Evolutionary conservation across 2,113 vertebrate species (phyloP), one percentile per base, ranked within the genome.

Genomic region (Amphilophus citrinellus): DNA sequence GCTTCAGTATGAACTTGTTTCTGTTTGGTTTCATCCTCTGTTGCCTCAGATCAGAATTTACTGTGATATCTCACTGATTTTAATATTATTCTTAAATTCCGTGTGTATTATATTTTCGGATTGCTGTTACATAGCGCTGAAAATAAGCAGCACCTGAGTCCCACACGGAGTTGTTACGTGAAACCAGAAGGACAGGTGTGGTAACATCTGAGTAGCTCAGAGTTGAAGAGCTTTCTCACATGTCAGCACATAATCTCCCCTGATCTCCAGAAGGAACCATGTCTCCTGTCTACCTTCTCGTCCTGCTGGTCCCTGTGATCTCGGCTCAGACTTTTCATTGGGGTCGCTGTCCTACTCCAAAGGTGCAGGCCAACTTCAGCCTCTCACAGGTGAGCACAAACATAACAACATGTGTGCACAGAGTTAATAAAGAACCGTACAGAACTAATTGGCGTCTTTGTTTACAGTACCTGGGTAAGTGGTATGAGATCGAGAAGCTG

Each of bases 181-280:
- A 57, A 84, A 88, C 87, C 63, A 61, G 92, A 47, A 56, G 60
- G 90, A 89, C 89, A 60, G 77, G 91, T 85, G 37, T 24, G 11
- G 39, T 65, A 11, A 24, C 66, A 22, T 22, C 24, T 27, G 24
- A 27, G 24, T 3, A 27, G 24, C 24, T 27, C 24, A 27, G 24
- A 27, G 24, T 2, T 27, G 24, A 27, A 27, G 24, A 27, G 32
- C 32, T 35, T 47, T 27, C 50, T 17, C 37, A 10, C 37, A 10
- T 39, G 37, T 10, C 37, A 32, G 32, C 6, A 5, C 7, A 3
- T 17, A 32, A 30, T 57, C 50, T 44, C 32, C 18, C 9, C 24
- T 47, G 22, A 7, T 39, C 32, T 56, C 77, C 47, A 57, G 53
- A 65, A 65, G 77, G 61, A 65, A 5, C 61, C 47, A 79, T 79